phyloP scores from a whole-genome alignment of 2,888 invertebrate genomes.

The Coremacera marginata region DNA sequence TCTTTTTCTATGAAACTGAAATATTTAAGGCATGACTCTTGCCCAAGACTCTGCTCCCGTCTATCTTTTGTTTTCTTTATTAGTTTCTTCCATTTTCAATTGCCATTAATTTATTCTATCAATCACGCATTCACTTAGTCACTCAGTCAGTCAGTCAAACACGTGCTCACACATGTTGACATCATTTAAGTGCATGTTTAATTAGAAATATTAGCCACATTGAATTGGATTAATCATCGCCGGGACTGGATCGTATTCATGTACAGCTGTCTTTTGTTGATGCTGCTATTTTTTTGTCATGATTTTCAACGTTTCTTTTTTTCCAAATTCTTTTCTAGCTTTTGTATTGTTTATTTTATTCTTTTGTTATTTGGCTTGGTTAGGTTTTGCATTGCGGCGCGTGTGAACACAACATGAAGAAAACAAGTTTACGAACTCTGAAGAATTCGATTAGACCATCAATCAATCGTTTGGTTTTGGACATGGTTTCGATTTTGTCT shows the following conservation, averaged over 20 bases:
- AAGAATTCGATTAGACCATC: slow-evolving; percentile 32
- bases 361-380: not conserved
- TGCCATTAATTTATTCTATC: not conserved
- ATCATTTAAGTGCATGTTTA: slow-evolving; percentile 27
- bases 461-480: slow-evolving; percentile 23
- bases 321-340: not conserved
- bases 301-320: not conserved
- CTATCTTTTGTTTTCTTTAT: not conserved
- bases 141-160: slow-evolving; percentile 16
- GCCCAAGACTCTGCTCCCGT: not conserved
- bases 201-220: slow-evolving; percentile 19
- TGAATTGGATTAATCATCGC: slow-evolving; percentile 21
- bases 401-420: not conserved
- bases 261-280: not conserved
- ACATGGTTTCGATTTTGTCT: slow-evolving; percentile 11
- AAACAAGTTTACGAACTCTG: slow-evolving; percentile 25
- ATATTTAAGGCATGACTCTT: not conserved
- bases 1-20: not conserved
- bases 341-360: not conserved
- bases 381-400: not conserved
- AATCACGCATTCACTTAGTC: not conserved
- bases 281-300: not conserved
- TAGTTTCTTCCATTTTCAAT: not conserved
- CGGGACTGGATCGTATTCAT: not conserved
- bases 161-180: slow-evolving; percentile 12